These are phyloP conservation scores for Loripinus fragilis DNA, from an alignment of 2,888 invertebrate species.

Conservation along the genomic window DNA sequence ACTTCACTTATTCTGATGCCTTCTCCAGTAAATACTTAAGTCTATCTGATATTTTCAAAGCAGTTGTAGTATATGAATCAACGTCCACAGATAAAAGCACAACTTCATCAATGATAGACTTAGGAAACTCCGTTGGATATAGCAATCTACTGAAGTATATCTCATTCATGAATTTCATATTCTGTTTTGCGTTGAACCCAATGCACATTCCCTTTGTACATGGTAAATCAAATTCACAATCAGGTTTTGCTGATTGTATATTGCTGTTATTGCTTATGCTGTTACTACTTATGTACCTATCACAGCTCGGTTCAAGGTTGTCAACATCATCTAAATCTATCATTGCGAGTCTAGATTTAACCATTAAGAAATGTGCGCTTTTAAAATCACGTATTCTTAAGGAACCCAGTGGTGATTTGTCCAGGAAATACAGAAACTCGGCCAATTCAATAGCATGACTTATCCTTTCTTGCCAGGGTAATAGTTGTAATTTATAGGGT, in stretches of 20 bases:
- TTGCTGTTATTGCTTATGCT: constrained; percentile 22
- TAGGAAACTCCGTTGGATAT: constrained; percentile 73
- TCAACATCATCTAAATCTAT: constrained; percentile 81
- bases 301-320: constrained; percentile 76
- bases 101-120: constrained; percentile 57
- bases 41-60: neutral
- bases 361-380: constrained; percentile 78
- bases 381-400: constrained; percentile 79
- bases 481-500: constrained; percentile 67
- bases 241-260: neutral
- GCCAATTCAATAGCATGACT: constrained; percentile 73
- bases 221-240: constrained; percentile 64
- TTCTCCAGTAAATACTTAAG: neutral
- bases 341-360: constrained; percentile 75
- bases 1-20: no score
- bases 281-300: constrained; percentile 48
- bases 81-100: constrained; percentile 52
- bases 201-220: constrained; percentile 74
- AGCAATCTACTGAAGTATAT: constrained; percentile 73
- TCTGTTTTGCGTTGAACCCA: constrained; percentile 78
- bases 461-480: constrained; percentile 73
- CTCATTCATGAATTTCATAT: constrained; percentile 74
- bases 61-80: constrained; percentile 20
- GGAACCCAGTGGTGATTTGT: constrained; percentile 80
- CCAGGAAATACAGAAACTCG: constrained; percentile 76